Evolutionary conservation across 2,797 vertebrate species (phyloP).

Genomic region (Platalea minor): DNA sequence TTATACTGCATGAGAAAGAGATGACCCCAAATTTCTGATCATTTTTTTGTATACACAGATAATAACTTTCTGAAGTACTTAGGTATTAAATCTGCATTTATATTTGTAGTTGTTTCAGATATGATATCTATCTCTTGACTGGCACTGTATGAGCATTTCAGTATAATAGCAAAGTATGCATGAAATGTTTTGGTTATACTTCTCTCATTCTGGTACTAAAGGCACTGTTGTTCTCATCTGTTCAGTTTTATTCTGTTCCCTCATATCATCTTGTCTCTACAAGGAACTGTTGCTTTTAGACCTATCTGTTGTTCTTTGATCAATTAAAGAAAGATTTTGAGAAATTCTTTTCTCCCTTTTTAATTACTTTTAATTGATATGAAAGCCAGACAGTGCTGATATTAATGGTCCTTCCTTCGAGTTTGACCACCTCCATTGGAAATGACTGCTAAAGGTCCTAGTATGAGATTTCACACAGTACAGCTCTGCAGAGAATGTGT

Average conservation of each 20-base stretch:
- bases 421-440: neutral
- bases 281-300: neutral
- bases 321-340: neutral
- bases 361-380: neutral
- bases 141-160: neutral
- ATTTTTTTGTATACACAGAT: neutral
- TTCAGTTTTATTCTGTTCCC: neutral
- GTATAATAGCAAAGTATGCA: neutral
- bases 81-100: neutral
- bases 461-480: neutral
- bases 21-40: neutral
- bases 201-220: neutral
- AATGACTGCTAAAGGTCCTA: neutral
- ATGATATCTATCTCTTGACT: neutral
- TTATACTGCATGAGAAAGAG: neutral
- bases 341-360: neutral
- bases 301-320: neutral
- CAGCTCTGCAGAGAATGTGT: neutral
- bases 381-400: neutral
- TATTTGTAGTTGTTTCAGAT: neutral
- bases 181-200: neutral
- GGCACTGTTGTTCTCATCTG: neutral
- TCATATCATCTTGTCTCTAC: neutral
- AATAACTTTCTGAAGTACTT: neutral
- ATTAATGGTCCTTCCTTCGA: neutral